These are phyloP conservation scores for Priocnemis perturbator DNA, from an alignment of 2,888 invertebrate species.

Conservation along the genomic window DNA sequence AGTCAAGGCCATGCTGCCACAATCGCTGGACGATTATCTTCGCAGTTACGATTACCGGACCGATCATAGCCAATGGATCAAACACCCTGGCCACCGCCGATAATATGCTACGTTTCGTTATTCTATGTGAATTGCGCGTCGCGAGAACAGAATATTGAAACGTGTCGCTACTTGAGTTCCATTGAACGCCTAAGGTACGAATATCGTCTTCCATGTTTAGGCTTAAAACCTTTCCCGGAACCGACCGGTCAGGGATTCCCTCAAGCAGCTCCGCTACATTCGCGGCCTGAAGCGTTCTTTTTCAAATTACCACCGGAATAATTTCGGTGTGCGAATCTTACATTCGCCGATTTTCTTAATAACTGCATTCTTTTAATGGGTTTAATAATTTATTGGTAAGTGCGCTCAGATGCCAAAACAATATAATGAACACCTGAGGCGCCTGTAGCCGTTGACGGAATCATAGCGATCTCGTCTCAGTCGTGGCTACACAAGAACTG, in stretches of 20 bases:
- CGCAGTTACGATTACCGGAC: constrained; percentile 29
- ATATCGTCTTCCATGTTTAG: constrained; percentile 17
- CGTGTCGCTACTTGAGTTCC: constrained; percentile 19
- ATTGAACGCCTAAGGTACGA: constrained; percentile 21
- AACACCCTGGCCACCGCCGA: constrained; percentile 31
- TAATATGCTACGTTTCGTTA: constrained; percentile 31
- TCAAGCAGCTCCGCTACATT: constrained; percentile 13
- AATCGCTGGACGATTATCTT: constrained; percentile 7
- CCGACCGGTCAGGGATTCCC: not conserved
- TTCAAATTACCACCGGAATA: too few species aligned
- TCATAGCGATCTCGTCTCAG: too few species aligned
- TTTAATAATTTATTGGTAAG: too few species aligned
- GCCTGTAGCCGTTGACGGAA: too few species aligned
- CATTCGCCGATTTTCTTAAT: too few species aligned
- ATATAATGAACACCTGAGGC: too few species aligned
- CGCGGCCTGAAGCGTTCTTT: too few species aligned
- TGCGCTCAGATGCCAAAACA: too few species aligned
- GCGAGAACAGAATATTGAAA: constrained; percentile 21
- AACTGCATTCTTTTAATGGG: too few species aligned
- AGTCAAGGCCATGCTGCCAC: constrained; percentile 23
- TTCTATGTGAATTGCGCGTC: not conserved
- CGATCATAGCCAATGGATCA: constrained; percentile 42
- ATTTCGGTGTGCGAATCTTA: too few species aligned
- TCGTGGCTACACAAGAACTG: too few species aligned
- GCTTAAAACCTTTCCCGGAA: not conserved